Evolutionary conservation across 1,140 invertebrate genomes (phyloP).

Genomic region (Steinernema feltiae): DNA sequence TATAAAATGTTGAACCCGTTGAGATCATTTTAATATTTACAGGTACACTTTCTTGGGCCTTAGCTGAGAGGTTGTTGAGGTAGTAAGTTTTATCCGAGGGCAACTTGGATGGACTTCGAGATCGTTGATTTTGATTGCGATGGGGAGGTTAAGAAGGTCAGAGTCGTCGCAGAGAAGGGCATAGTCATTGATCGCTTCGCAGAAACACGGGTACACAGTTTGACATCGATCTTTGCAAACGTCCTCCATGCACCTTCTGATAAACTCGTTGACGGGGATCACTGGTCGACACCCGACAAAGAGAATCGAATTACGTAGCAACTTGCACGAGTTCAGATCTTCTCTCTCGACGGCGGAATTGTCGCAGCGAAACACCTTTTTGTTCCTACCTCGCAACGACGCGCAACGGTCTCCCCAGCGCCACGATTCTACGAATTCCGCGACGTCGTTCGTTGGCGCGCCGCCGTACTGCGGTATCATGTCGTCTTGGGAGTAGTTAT

Average conservation of each 20-base stretch:
- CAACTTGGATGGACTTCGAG: background rate
- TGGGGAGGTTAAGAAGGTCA: background rate
- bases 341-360: background rate
- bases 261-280: background rate
- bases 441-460: background rate
- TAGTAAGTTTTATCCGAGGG: background rate
- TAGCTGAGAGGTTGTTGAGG: too few species aligned
- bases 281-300: background rate
- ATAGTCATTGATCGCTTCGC: background rate
- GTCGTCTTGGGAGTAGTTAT: background rate
- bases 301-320: background rate
- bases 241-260: background rate
- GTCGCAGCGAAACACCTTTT: background rate
- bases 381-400: background rate
- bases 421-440: background rate
- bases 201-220: background rate
- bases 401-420: background rate
- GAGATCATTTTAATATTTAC: too few species aligned
- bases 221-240: background rate
- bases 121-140: background rate
- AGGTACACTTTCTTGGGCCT: too few species aligned
- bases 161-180: background rate
- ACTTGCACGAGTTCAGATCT: background rate
- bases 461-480: background rate
- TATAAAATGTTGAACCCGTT: too few species aligned